Percentiles rank a stretch among this genome's conserved stretches.
Evolutionary conservation across 1,140 invertebrate species (phyloP).

Genomic region (Physella acuta): DNA sequence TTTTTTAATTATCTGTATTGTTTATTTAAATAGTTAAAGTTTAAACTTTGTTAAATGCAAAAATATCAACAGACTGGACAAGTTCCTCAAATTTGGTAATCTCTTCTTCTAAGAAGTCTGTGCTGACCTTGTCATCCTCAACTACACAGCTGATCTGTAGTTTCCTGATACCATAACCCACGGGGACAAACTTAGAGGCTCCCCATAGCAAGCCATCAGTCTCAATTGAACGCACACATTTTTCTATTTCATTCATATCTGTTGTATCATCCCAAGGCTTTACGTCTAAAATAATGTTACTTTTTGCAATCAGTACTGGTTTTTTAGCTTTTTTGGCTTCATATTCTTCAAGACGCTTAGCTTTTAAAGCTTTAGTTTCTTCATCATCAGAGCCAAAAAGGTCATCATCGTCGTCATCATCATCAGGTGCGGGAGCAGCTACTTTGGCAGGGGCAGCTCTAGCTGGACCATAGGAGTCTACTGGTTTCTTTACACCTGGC

Average conservation of each 20-base stretch:
- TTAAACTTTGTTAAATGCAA: slow-evolving; percentile 56
- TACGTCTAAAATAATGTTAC: slow-evolving; percentile 88
- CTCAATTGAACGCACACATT: slow-evolving; percentile 74
- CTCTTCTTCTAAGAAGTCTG: slow-evolving; percentile 55
- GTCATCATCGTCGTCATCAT: slow-evolving; percentile 64
- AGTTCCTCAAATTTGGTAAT: slow-evolving; percentile 56
- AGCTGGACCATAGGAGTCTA: slow-evolving; percentile 44
- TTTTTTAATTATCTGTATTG: too few relatives aligned
- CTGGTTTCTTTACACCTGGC: slow-evolving; percentile 55
- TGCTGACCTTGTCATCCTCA: slow-evolving; percentile 77
- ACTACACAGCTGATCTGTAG: slow-evolving; percentile 92
- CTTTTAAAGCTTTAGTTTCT: slow-evolving; percentile 72
- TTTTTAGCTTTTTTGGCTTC: slow-evolving; percentile 84
- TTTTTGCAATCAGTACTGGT: slow-evolving; percentile 83
- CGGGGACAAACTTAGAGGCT: slow-evolving; percentile 75
- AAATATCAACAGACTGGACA: slow-evolving; percentile 58
- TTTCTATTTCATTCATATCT: slow-evolving; percentile 84
- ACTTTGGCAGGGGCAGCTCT: slow-evolving; percentile 33
- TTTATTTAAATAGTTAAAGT: not conserved
- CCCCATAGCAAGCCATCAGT: slow-evolving; percentile 92
- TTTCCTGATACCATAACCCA: slow-evolving; percentile 95
- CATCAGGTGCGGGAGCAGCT: slow-evolving; percentile 38
- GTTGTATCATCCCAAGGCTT: slow-evolving; percentile 99
- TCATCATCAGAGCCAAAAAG: slow-evolving; percentile 90
- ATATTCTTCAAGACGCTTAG: slow-evolving; percentile 84